Conservation (phyloP, 2,888 invertebrate genomes). For the Sisyra terminalis region DNA sequence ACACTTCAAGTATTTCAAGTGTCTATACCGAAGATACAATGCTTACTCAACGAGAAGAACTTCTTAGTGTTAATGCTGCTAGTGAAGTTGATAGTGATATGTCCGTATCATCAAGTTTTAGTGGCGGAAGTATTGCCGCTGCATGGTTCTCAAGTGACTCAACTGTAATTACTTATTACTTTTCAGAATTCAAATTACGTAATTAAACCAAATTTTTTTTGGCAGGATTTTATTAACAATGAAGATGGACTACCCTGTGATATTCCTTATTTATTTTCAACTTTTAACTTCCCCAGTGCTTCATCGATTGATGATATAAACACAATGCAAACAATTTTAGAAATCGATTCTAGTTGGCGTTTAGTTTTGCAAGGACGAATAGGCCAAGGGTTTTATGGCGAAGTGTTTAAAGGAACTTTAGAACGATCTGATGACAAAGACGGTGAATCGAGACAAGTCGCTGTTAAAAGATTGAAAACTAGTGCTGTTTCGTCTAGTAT, state of each 20-base stretch:
- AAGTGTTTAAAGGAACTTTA: conserved; percentile 62
- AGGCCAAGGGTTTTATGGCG: conserved; percentile 70
- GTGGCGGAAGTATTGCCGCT: conserved; percentile 12
- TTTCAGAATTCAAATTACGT: background rate
- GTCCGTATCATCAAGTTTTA: conserved; percentile 16
- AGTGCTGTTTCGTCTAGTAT: conserved; percentile 30
- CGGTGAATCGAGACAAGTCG: conserved; percentile 36
- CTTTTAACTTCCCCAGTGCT: conserved; percentile 23
- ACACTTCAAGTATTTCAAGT: conserved; percentile 17
- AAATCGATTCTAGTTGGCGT: conserved; percentile 37
- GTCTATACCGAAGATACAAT: conserved; percentile 13
- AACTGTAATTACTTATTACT: background rate
- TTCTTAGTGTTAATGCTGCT: conserved; percentile 14
- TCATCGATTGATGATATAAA: conserved; percentile 26
- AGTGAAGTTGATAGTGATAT: conserved; percentile 17
- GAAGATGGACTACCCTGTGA: conserved; percentile 22
- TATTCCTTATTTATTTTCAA: conserved; percentile 21
- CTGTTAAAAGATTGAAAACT: conserved; percentile 48
- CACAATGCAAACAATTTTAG: conserved; percentile 35
- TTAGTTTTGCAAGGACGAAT: conserved; percentile 42
- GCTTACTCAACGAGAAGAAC: conserved; percentile 13
- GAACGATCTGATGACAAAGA: conserved; percentile 34
- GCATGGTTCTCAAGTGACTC: conserved; percentile 7
- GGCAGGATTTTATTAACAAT: conserved; percentile 17
- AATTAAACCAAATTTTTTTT: background rate